Conservation (phyloP, 2,888 invertebrate genomes). For the Prosapia bicincta region DNA sequence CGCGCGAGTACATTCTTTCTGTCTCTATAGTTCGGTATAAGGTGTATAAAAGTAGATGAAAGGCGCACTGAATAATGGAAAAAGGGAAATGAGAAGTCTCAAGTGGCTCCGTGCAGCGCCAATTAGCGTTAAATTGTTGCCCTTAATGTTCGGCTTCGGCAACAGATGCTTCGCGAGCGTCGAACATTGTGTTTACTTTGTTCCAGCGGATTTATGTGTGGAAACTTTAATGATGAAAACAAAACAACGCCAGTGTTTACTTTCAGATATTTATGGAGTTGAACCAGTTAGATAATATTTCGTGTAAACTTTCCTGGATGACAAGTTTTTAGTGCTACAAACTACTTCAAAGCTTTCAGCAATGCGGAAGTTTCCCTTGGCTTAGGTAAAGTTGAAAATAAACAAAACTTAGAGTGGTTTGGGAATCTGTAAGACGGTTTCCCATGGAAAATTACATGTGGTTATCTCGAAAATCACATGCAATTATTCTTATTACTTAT, state of each 20-base stretch:
- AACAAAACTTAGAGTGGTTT: too few relatives aligned
- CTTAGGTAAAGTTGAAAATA: too few relatives aligned
- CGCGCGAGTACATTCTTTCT: background rate
- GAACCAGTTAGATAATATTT: background rate
- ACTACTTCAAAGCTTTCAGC: background rate
- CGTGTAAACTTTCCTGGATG: background rate
- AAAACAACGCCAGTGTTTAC: background rate
- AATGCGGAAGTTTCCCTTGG: too few relatives aligned
- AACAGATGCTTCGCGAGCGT: background rate
- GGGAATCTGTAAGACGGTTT: too few relatives aligned
- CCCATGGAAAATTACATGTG: too few relatives aligned
- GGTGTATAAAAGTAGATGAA: background rate
- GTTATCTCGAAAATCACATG: too few relatives aligned
- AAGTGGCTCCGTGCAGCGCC: background rate
- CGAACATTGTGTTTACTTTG: background rate
- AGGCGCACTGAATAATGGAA: background rate
- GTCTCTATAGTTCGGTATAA: background rate
- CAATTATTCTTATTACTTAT: too few relatives aligned
- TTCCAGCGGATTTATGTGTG: background rate
- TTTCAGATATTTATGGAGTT: background rate
- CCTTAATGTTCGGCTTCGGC: background rate
- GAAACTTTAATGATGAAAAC: background rate
- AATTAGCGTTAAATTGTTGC: background rate
- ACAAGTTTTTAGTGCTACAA: background rate
- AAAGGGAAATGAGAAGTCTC: background rate